A percentile compares a stretch with the other conserved stretches of the same genome.
These are phyloP conservation scores for Callimorpha dominula DNA, from an alignment of 2,888 invertebrate genomes.

Conservation along the genomic window DNA sequence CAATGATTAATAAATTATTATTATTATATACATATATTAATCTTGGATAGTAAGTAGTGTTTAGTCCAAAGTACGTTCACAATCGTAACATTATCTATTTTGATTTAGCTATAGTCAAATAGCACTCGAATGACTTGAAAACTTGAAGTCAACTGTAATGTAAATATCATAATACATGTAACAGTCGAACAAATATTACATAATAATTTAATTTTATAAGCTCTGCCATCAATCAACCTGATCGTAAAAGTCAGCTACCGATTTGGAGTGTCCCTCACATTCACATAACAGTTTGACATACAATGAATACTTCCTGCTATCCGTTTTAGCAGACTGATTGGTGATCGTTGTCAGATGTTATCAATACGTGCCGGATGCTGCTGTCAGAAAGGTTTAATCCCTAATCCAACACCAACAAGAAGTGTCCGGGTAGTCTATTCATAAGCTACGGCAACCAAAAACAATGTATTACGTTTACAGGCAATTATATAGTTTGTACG, in stretches of 20 bases:
- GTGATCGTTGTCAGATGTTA: constrained; percentile 20
- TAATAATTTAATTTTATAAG: neutral
- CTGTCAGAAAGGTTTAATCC: constrained; percentile 15
- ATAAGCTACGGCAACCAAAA: constrained; percentile 2
- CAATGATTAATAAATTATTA: too few species aligned
- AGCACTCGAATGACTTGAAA: neutral
- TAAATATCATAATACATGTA: neutral
- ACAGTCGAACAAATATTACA: neutral
- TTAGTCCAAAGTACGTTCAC: too few species aligned
- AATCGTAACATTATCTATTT: neutral
- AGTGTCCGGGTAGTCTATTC: constrained; percentile 12
- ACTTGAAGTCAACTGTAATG: neutral
- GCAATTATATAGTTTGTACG: constrained; percentile 19
- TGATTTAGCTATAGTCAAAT: neutral
- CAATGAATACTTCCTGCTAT: constrained; percentile 21
- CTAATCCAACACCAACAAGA: constrained; percentile 15
- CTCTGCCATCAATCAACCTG: constrained; percentile 12
- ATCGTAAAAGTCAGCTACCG: constrained; percentile 7
- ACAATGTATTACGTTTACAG: constrained; percentile 25
- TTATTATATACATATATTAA: neutral
- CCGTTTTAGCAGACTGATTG: constrained; percentile 19
- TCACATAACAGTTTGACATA: constrained; percentile 4
- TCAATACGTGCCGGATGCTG: constrained; percentile 18
- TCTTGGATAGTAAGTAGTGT: neutral
- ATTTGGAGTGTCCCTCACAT: constrained; percentile 10